Conservation (phyloP, 2,797 vertebrate genomes). For the Cryptoblepharus egeriae region DNA sequence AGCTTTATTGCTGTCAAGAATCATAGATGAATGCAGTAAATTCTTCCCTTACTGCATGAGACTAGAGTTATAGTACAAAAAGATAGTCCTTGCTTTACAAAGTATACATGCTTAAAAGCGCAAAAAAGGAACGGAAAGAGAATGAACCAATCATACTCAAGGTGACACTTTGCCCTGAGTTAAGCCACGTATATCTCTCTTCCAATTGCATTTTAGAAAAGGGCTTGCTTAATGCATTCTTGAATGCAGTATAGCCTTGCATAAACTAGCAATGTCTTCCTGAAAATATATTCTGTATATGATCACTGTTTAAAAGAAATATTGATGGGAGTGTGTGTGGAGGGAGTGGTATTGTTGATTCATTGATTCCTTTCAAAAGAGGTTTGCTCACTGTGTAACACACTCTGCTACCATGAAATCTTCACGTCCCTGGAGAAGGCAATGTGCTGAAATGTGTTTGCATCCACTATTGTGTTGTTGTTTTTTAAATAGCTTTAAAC, state of each 20-base stretch:
- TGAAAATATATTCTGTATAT: conserved; percentile 55
- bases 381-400: conserved; percentile 32
- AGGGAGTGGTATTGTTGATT: conserved; percentile 44
- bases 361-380: conserved; percentile 47
- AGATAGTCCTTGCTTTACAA: conserved; percentile 49
- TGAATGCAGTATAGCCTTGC: conserved; percentile 53
- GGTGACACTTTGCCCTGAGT: conserved; percentile 38
- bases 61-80: conserved; percentile 40
- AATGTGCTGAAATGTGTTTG: no score
- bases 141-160: conserved; percentile 37
- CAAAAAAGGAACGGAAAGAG: conserved; percentile 45
- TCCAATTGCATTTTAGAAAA: conserved; percentile 55
- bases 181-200: conserved; percentile 48
- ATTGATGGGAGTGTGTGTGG: conserved; percentile 3
- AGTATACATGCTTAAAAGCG: conserved; percentile 53
- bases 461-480: no score
- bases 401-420: no score
- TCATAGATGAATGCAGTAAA: conserved; percentile 58
- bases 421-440: no score
- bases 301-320: conserved; percentile 55
- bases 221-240: conserved; percentile 72
- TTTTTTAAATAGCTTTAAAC: no score
- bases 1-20: conserved; percentile 61
- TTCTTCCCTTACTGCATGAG: conserved; percentile 28
- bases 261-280: conserved; percentile 62